A percentile compares a stretch with the other conserved stretches of the same genome.
Conservation (phyloP, 1,140 invertebrate genomes). For the Bombus waltoni region DNA sequence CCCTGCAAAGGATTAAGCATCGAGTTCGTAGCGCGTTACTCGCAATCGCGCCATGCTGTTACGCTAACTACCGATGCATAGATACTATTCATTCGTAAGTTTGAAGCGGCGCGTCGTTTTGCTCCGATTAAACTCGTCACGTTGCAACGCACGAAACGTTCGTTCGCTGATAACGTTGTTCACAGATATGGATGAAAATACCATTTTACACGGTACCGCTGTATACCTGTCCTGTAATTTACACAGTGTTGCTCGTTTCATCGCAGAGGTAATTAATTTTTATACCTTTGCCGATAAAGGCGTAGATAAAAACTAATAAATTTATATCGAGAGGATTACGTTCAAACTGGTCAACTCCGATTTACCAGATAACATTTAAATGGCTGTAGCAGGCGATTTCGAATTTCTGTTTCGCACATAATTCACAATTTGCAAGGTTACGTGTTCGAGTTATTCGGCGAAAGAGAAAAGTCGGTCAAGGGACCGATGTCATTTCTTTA, state of each 20-base stretch:
- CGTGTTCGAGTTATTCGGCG: no score
- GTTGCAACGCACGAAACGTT: background rate
- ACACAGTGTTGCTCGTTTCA: background rate
- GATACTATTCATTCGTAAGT: background rate
- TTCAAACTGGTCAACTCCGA: no score
- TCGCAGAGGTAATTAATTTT: background rate
- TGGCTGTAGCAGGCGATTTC: no score
- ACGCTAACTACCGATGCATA: background rate
- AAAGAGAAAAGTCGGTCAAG: no score
- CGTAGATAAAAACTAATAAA: no score
- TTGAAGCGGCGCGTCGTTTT: background rate
- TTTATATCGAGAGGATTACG: no score
- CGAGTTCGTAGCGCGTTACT: conserved; percentile 11
- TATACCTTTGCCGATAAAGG: no score
- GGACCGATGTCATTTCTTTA: background rate
- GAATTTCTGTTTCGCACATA: no score
- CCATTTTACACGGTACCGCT: background rate
- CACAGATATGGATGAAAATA: background rate
- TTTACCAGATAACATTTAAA: no score
- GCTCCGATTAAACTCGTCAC: conserved; percentile 3
- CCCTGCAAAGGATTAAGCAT: conserved; percentile 8
- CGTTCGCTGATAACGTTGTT: background rate
- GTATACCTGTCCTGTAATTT: background rate
- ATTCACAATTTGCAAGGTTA: no score
- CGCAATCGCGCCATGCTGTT: background rate